These are phyloP conservation scores for Clamator glandarius DNA, from an alignment of 2,797 vertebrate genomes.

Conservation along the genomic window DNA sequence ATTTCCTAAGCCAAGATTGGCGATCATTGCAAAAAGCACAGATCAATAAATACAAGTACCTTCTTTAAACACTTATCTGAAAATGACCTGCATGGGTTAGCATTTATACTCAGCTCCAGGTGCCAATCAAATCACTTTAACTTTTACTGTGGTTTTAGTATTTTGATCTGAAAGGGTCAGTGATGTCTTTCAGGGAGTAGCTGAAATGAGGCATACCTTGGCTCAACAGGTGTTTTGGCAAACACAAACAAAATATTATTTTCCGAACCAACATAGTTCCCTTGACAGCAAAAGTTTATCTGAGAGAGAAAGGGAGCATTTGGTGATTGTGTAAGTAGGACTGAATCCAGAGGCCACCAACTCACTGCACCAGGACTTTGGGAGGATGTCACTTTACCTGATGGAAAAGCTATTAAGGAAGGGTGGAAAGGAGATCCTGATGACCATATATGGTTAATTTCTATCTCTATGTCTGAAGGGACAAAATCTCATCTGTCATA, in stretches of 20 bases:
- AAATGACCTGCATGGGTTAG: not conserved
- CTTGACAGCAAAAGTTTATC: not conserved
- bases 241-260: not conserved
- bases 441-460: not conserved
- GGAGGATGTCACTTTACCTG: not conserved
- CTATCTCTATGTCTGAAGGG: not conserved
- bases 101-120: not conserved
- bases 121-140: not conserved
- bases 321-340: not conserved
- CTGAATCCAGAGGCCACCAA: not conserved
- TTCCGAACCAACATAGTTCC: not conserved
- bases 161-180: not conserved
- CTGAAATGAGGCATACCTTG: not conserved
- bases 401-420: not conserved
- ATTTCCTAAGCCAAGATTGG: not conserved
- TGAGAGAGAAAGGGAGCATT: not conserved
- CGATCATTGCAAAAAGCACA: not conserved
- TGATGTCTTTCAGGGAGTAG: not conserved
- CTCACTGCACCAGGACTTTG: not conserved
- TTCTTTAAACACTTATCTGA: not conserved
- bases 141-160: not conserved
- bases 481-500: not conserved
- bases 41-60: not conserved
- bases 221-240: constrained; percentile 14
- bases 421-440: not conserved